These are phyloP conservation scores for Tiaroga cobitis DNA, from an alignment of 2,797 vertebrate genomes.

Conservation along the genomic window DNA sequence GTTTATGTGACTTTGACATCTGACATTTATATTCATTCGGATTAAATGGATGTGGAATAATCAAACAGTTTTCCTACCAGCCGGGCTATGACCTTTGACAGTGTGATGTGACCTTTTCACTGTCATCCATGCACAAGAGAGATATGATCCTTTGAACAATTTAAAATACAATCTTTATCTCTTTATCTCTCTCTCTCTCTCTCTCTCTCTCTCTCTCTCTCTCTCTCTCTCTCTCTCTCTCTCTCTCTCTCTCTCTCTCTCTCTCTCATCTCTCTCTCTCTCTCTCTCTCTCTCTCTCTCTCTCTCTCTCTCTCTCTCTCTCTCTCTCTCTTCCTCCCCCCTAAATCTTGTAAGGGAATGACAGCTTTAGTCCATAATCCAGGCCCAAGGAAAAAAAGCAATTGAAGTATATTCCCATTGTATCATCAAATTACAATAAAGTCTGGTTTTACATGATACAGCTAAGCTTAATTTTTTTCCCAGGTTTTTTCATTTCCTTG, in stretches of 20 bases:
- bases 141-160: slow-evolving; percentile 24
- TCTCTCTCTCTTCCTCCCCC: not conserved
- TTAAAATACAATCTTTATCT: slow-evolving; percentile 14
- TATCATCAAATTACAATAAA: slow-evolving; percentile 68
- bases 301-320: not conserved
- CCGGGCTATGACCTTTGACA: slow-evolving; percentile 9
- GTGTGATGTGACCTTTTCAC: not conserved
- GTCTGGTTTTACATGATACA: slow-evolving; percentile 59
- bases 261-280: not conserved
- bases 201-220: not conserved
- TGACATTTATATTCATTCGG: slow-evolving; percentile 7
- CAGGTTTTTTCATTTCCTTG: slow-evolving; percentile 27
- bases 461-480: slow-evolving; percentile 57
- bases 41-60: slow-evolving; percentile 22
- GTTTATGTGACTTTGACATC: slow-evolving; percentile 23
- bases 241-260: not conserved
- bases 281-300: not conserved
- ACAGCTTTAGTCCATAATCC: slow-evolving; percentile 64
- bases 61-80: slow-evolving; percentile 3
- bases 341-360: slow-evolving; percentile 61
- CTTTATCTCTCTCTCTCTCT: not conserved
- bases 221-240: not conserved
- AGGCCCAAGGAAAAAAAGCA: slow-evolving; percentile 61
- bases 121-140: slow-evolving; percentile 31
- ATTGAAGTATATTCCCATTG: slow-evolving; percentile 69